Base-by-base conservation (phyloP, 2,113 vertebrate genomes). In the Hemicordylus capensis region DNA sequence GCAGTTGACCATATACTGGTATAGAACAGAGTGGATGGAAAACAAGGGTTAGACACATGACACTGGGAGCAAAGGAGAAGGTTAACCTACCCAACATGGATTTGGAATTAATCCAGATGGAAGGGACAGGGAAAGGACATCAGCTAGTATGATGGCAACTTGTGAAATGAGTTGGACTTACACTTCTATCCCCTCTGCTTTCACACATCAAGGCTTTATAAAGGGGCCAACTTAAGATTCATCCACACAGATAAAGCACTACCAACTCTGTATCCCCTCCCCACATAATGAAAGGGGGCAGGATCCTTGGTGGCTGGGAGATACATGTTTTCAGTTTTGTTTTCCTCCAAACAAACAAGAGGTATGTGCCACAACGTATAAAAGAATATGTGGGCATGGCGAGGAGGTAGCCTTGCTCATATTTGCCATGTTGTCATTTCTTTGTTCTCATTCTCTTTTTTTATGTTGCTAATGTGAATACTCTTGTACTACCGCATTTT, bases 1-100 rank as follows among this genome's bases (percentile, higher is more conserved):
- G 89, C 94, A 96, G 84, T 64, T 94, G 85, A 95, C 31, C 14
- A 3, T 17, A 85, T 87, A 84, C 95, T 95, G 82, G 10, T 44
- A 48, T 72, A 61, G 24, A 58, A 37, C 66, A 82, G 22, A 51
- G 9, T 37, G 34, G 31, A 59, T 39, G 22, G 3, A 63, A 39
- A 61, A 44, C 0, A 46, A 37, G 67, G 31, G 31, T 64, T 22
- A 77, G 42, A 12, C 56, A 46, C 2, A 20, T 26, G 59, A 19
- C 3, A 44, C 19, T 58, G 51, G 24, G 8, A 58, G 12, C 44
- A 15, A 19, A 34, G 59, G 15, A 26, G 42, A 44, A 31, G 19
- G n/a, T 85, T 19, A 75, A 8, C 10, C 69, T 3, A 14, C 37
- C 37, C 9, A 0, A 37, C 56, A 42, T 44, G 26, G 37, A 82